Evolutionary conservation across 2,797 vertebrate species (phyloP), one percentile per base, ranked within the genome.

Genomic region (Cossypha dichroa): DNA sequence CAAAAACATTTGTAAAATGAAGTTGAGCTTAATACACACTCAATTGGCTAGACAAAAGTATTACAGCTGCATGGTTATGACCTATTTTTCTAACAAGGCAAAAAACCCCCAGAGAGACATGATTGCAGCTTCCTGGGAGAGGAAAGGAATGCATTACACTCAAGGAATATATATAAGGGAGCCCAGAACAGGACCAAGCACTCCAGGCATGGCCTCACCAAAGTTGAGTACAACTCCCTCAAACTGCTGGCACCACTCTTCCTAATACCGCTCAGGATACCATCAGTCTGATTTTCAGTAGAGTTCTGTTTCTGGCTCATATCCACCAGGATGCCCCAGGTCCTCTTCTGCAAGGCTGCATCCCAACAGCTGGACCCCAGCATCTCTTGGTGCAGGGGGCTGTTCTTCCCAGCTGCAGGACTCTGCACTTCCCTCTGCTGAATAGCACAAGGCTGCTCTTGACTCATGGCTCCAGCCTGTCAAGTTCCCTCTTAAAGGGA

Each of bases 161-260:
- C 54, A 59, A 68, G 20, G 45, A 81, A 84, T 40, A 68, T 40
- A 68, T 0, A 66, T 13, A 36, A 49, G 16, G 31, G 22, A 73
- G n/a, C 9, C 31, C 41, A 72, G 58, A 68, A 67, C 0, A 0
- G 9, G 40, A 63, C 28, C 2, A 46, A 76, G 21, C 26, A 49
- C 28, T 43, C 48, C 38, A 81, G 26, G 8, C 1, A 0, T 16
- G 26, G 41, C 38, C 81, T 33, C 22, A 38, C 21, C 21, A 66
- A 13, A 0, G 0, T 4, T 0, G 2, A 81, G 22, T 4, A 58
- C 7, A 41, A 38, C n/a, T 54, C n/a, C 29, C 26, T 58, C 5
- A 4, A 29, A 20, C 36, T 63, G 23, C 62, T 43, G 26, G 43
- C 43, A 94, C 16, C 3, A 3, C 12, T 56, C 11, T 20, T n/a